phyloP scores from a whole-genome alignment of 2,888 invertebrate species.

The Tanaodytes sp. region DNA sequence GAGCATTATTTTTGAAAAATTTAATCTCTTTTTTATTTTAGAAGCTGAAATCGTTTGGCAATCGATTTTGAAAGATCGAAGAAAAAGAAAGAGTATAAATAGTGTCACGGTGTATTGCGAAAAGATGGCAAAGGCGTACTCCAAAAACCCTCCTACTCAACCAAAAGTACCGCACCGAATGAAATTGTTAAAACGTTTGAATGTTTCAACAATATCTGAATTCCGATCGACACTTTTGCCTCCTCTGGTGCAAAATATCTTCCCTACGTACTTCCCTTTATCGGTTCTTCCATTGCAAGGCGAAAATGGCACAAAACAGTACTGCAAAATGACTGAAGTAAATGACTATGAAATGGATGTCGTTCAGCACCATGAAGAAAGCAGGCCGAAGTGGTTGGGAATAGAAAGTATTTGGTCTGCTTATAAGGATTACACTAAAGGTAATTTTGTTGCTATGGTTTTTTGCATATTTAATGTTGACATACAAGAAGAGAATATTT shows the following conservation, averaged over 20 bases:
- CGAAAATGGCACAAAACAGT: conserved; percentile 66
- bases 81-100: conserved; percentile 75
- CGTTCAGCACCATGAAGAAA: conserved; percentile 54
- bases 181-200: conserved; percentile 65
- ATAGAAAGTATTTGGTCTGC: conserved; percentile 69
- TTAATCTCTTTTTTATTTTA: conserved; percentile 62
- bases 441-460: too few relatives aligned
- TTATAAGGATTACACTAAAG: conserved; percentile 69
- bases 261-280: conserved; percentile 61
- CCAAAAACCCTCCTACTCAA: conserved; percentile 64
- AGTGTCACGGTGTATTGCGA: conserved; percentile 74
- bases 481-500: too few relatives aligned
- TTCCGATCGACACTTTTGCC: conserved; percentile 63
- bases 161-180: conserved; percentile 66
- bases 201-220: conserved; percentile 63
- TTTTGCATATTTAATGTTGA: not conserved
- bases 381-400: conserved; percentile 67
- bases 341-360: conserved; percentile 55
- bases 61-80: conserved; percentile 78
- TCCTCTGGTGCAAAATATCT: conserved; percentile 64
- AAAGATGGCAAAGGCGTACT: conserved; percentile 68
- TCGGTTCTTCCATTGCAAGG: conserved; percentile 63
- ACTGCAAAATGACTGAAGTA: conserved; percentile 62
- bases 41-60: conserved; percentile 79
- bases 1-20: too few relatives aligned